Conservation (phyloP, 2,888 invertebrate species). For the Drosophila falleni region DNA sequence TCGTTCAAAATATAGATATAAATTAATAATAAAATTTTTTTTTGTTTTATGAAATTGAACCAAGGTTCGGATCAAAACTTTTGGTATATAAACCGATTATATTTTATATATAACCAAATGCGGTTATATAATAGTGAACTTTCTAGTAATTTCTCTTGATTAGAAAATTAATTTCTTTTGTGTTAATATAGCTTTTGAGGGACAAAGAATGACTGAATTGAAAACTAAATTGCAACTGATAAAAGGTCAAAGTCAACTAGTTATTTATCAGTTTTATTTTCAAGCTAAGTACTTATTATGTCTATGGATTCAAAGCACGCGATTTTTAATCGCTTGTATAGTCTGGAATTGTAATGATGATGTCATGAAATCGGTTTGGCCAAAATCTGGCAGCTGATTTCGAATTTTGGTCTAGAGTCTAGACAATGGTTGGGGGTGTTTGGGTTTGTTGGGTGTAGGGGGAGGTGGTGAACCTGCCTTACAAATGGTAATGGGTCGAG, state of each 20-base stretch:
- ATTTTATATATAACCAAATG: too few species aligned
- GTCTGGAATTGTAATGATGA: conserved; percentile 33
- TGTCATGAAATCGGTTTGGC: conserved; percentile 35
- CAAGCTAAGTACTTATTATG: conserved; percentile 7
- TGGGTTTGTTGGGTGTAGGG: neutral
- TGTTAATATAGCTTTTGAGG: too few species aligned
- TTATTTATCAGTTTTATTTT: conserved; percentile 15
- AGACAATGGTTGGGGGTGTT: neutral
- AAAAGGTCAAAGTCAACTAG: conserved; percentile 11
- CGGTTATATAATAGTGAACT: too few species aligned
- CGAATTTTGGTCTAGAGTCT: neutral
- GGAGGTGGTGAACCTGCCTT: neutral
- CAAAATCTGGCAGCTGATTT: conserved; percentile 4
- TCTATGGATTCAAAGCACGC: conserved; percentile 19
- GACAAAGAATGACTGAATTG: neutral
- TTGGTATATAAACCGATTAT: too few species aligned
- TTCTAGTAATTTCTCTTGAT: too few species aligned
- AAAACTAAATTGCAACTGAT: conserved; percentile 7
- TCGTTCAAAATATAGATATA: too few species aligned
- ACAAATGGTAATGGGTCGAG: conserved; percentile 24
- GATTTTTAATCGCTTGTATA: conserved; percentile 17
- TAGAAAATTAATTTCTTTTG: too few species aligned
- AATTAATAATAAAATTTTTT: too few species aligned
- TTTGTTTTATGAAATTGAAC: too few species aligned
- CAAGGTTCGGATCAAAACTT: too few species aligned